Conservation (phyloP, 1,140 invertebrate genomes). For the Cryptotermes secundus region DNA sequence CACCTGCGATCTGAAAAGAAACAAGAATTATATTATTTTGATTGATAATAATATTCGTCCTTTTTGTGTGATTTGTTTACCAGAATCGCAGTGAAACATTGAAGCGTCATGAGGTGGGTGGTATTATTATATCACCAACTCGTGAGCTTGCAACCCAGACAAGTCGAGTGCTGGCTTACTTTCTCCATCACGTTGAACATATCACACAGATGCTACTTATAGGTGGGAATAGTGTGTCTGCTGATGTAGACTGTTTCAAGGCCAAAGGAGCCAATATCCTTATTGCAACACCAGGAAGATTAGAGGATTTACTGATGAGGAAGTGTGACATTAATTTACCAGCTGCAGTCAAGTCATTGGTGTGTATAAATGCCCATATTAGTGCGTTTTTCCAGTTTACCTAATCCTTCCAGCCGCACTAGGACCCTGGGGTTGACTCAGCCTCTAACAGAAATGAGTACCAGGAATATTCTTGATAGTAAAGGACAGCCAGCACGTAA, state of each 20-base stretch:
- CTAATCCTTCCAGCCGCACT: no score
- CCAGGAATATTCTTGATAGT: no score
- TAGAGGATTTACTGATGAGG: constrained; percentile 82
- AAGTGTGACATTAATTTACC: constrained; percentile 64
- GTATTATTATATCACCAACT: constrained; percentile 89
- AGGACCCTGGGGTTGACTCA: no score
- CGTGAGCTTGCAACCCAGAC: constrained; percentile 91
- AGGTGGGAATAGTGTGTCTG: constrained; percentile 75
- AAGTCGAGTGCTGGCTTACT: constrained; percentile 67
- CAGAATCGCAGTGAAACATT: constrained; percentile 56
- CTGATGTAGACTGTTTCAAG: constrained; percentile 69
- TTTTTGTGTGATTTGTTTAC: constrained; percentile 21
- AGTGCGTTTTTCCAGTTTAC: no score
- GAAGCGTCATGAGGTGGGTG: constrained; percentile 78
- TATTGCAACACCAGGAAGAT: constrained; percentile 86
- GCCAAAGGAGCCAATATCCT: constrained; percentile 80
- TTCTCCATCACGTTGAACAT: constrained; percentile 53
- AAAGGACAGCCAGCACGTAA: no score
- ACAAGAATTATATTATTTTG: no score
- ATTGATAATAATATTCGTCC: no score
- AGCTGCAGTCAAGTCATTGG: constrained; percentile 68
- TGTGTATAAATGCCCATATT: constrained; percentile 44
- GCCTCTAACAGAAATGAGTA: no score
- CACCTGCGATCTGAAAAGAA: no score
- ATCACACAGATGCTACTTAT: constrained; percentile 64